Conservation (phyloP, 2,113 vertebrate genomes). For the Hepsetus odoe region DNA sequence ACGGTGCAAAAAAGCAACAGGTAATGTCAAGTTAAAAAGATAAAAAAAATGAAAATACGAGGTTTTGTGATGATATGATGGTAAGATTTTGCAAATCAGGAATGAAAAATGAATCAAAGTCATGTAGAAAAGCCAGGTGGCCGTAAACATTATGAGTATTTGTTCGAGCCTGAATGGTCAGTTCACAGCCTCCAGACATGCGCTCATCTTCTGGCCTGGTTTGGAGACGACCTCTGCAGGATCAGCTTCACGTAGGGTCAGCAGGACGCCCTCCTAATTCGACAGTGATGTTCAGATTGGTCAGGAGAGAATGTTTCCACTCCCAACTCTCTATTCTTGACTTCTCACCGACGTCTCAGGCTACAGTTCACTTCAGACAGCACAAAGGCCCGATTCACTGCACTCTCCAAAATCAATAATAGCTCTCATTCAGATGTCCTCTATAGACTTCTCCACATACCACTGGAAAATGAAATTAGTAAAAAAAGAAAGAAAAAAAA, state of each 20-base stretch:
- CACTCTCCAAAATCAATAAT: slow-evolving; percentile 22
- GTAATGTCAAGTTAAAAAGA: too few relatives aligned
- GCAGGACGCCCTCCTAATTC: slow-evolving; percentile 15
- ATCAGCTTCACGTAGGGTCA: slow-evolving; percentile 21
- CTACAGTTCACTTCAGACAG: slow-evolving; percentile 3
- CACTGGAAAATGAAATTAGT: slow-evolving; percentile 5
- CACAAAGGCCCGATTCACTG: slow-evolving; percentile 31
- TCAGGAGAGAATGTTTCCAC: slow-evolving; percentile 5
- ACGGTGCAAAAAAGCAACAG: too few relatives aligned
- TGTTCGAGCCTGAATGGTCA: neutral
- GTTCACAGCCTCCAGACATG: neutral
- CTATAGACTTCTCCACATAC: slow-evolving; percentile 9
- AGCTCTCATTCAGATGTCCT: slow-evolving; percentile 15
- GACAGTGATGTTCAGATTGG: slow-evolving; percentile 21
- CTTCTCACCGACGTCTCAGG: slow-evolving; percentile 3
- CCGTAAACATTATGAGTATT: neutral
- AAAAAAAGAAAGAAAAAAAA: neutral
- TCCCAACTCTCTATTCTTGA: neutral
- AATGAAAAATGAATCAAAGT: too few relatives aligned
- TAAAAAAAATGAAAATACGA: too few relatives aligned
- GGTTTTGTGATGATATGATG: too few relatives aligned
- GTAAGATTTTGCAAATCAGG: too few relatives aligned
- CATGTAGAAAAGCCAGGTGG: too few relatives aligned
- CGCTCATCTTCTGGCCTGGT: slow-evolving; percentile 34
- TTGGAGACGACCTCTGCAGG: slow-evolving; percentile 1